These are phyloP conservation scores for Mythimna albipuncta DNA, from an alignment of 2,888 invertebrate species.

Conservation along the genomic window DNA sequence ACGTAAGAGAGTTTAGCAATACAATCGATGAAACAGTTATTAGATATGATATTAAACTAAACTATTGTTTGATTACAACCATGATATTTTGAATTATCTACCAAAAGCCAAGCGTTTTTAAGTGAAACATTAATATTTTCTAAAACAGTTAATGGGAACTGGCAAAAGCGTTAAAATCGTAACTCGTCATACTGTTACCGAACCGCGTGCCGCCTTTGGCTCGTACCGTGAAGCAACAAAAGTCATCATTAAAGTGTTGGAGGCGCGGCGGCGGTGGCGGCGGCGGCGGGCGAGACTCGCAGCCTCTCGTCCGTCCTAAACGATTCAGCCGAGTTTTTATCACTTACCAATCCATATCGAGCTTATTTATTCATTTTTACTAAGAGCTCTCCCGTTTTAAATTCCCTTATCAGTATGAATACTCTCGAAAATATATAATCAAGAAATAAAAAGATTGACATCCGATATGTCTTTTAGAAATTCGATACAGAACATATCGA, in stretches of 20 bases:
- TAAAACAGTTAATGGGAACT: not conserved
- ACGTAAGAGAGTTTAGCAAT: fast-evolving
- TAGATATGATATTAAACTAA: not conserved
- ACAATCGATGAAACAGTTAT: not conserved
- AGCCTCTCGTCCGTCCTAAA: conserved; percentile 85
- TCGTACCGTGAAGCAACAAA: conserved; percentile 80
- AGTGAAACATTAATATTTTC: not conserved
- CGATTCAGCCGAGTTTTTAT: conserved; percentile 87
- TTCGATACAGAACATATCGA: conserved; percentile 18
- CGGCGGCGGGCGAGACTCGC: conserved; percentile 81
- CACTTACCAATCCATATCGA: conserved; percentile 86
- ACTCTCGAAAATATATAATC: conserved; percentile 53
- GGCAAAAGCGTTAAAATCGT: not conserved
- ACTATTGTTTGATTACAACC: not conserved
- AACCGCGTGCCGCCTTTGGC: conserved; percentile 69
- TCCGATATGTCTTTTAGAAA: conserved; percentile 30
- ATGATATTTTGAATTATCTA: not conserved
- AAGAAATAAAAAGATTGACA: conserved; percentile 56
- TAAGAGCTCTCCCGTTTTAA: conserved; percentile 74
- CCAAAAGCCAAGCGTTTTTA: not conserved
- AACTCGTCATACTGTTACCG: conserved; percentile 21
- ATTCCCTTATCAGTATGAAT: conserved; percentile 67
- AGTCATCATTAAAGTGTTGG: conserved; percentile 89
- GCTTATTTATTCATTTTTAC: conserved; percentile 84
- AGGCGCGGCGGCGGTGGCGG: conserved; percentile 84